Evolutionary conservation across 2,888 invertebrate species (phyloP).

Genomic region (Brachylomia viminalis): DNA sequence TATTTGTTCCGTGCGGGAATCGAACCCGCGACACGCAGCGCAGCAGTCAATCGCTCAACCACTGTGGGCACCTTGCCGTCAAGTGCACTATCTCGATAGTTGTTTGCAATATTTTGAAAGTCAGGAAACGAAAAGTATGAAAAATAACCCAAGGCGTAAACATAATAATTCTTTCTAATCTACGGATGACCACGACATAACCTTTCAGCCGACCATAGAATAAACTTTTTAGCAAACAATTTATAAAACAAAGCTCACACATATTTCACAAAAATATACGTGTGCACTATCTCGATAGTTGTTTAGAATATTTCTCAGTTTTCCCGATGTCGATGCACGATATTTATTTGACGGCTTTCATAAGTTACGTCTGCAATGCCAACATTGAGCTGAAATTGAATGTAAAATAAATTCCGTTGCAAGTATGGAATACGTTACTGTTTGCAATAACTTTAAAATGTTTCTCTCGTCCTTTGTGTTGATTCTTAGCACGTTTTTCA

Average conservation of each 20-base stretch:
- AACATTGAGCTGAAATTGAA: constrained; percentile 67
- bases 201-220: constrained; percentile 11
- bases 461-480: constrained; percentile 50
- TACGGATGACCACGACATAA: neutral
- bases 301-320: constrained; percentile 69
- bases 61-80: no score
- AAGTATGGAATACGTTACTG: constrained; percentile 58
- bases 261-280: constrained; percentile 47
- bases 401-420: constrained; percentile 64
- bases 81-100: constrained; percentile 57
- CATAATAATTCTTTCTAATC: neutral
- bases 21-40: no score
- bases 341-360: constrained; percentile 72
- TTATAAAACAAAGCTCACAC: constrained; percentile 34
- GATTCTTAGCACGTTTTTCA: constrained; percentile 28
- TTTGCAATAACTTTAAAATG: constrained; percentile 56
- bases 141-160: neutral
- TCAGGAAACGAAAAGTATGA: neutral
- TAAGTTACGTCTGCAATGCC: constrained; percentile 68
- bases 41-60: no score
- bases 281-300: constrained; percentile 59
- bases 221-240: constrained; percentile 11
- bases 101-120: constrained; percentile 70
- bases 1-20: no score
- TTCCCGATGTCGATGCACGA: constrained; percentile 64